phyloP scores from a whole-genome alignment of 1,140 invertebrate genomes.

The Anastrepha ludens region DNA sequence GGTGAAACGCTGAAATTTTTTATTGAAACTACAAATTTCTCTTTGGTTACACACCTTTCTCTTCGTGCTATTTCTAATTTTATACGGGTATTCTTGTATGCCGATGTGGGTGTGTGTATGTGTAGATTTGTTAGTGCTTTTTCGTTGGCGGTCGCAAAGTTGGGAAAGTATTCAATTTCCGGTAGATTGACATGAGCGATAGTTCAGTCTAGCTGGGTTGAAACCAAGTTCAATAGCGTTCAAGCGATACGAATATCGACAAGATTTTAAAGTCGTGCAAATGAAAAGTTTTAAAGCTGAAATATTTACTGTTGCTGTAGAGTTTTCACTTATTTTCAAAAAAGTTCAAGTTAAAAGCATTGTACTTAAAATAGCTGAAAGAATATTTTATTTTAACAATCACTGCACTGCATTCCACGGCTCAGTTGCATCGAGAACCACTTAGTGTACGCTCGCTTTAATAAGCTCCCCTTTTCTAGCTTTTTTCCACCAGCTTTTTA shows the following conservation, averaged over 20 bases:
- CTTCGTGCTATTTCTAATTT: too few species aligned
- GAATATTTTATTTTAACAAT: too few species aligned
- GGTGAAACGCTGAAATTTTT: background rate
- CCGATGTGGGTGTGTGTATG: background rate
- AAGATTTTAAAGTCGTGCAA: background rate
- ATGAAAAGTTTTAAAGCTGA: background rate
- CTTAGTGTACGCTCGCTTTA: too few species aligned
- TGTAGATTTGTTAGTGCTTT: background rate
- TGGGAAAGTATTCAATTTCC: slow-evolving; percentile 52
- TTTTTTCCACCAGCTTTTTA: too few species aligned
- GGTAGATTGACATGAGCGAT: slow-evolving; percentile 53
- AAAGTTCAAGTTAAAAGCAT: too few species aligned
- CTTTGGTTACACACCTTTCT: background rate
- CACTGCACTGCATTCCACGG: too few species aligned
- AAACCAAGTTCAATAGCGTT: slow-evolving; percentile 42
- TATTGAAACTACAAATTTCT: background rate
- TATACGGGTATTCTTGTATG: background rate
- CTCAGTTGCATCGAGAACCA: too few species aligned
- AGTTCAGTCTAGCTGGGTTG: slow-evolving; percentile 49
- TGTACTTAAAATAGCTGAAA: too few species aligned
- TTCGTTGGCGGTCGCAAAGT: slow-evolving; percentile 26
- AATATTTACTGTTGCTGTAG: background rate
- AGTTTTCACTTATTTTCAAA: too few species aligned
- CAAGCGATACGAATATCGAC: background rate
- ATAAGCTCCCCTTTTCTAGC: too few species aligned